Evolutionary conservation across 2,888 invertebrate species (phyloP).

Genomic region (Tribolium freemani): DNA sequence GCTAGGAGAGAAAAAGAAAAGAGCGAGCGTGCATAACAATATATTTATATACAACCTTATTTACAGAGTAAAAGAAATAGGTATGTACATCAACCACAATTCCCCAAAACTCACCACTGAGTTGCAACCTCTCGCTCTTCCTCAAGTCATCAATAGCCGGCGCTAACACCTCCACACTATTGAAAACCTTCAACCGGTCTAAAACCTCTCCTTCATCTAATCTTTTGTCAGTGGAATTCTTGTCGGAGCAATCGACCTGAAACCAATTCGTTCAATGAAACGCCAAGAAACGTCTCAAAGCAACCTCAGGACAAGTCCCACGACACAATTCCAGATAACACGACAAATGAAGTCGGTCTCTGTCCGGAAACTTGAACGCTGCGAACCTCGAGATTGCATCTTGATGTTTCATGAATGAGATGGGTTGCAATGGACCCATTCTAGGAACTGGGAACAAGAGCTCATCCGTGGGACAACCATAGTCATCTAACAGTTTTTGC

Average conservation of each 20-base stretch:
- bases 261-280: slow-evolving; percentile 21
- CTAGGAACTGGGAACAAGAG: slow-evolving; percentile 73
- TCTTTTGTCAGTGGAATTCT: slow-evolving; percentile 60
- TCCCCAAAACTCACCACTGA: slow-evolving; percentile 53
- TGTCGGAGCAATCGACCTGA: slow-evolving; percentile 52
- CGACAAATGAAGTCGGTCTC: slow-evolving; percentile 82
- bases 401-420: slow-evolving; percentile 65
- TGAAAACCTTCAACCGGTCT: slow-evolving; percentile 81
- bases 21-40: slow-evolving; percentile 28
- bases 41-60: slow-evolving; percentile 47
- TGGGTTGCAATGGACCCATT: slow-evolving; percentile 61
- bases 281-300: neutral
- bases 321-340: slow-evolving; percentile 84
- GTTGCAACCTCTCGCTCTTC: slow-evolving; percentile 46
- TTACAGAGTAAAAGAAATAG: slow-evolving; percentile 15
- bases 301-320: slow-evolving; percentile 75
- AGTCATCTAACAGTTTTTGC: slow-evolving; percentile 80
- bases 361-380: slow-evolving; percentile 87
- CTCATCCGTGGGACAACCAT: slow-evolving; percentile 83
- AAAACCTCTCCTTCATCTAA: slow-evolving; percentile 72
- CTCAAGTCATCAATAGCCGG: slow-evolving; percentile 80
- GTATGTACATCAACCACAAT: slow-evolving; percentile 28
- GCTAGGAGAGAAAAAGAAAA: slow-evolving; percentile 41
- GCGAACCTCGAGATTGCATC: slow-evolving; percentile 76
- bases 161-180: slow-evolving; percentile 84